A percentile compares a stretch with the other conserved stretches of the same genome.
Evolutionary conservation across 2,113 vertebrate genomes (phyloP).

Genomic region (Pan paniscus): DNA sequence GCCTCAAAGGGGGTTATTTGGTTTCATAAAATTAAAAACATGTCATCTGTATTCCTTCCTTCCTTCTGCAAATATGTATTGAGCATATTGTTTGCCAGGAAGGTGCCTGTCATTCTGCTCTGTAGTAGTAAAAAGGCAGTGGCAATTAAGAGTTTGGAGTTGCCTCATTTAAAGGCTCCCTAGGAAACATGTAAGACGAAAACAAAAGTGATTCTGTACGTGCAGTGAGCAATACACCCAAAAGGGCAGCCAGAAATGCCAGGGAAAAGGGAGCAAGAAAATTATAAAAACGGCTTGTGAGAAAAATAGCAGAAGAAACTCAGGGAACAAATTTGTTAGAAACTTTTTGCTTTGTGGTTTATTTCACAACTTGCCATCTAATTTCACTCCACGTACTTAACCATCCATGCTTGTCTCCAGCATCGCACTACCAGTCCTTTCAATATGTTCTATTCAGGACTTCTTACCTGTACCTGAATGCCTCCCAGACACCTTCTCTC

Average conservation of each 20-base stretch:
- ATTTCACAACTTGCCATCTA: not conserved
- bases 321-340: constrained; percentile 26
- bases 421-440: not conserved
- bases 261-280: not conserved
- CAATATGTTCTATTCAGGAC: not conserved
- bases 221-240: not conserved
- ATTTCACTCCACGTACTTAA: not conserved
- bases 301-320: constrained; percentile 32
- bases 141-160: not conserved
- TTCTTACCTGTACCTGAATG: not conserved
- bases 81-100: not conserved
- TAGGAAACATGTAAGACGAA: not conserved
- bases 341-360: not conserved
- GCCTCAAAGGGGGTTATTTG: not conserved
- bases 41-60: not conserved
- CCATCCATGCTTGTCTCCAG: not conserved
- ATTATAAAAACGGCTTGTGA: not conserved
- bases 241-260: not conserved
- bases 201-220: not conserved
- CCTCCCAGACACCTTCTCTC: not conserved
- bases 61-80: not conserved
- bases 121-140: not conserved
- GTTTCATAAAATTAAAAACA: constrained; percentile 47
- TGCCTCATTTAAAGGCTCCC: not conserved
- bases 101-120: not conserved